phyloP scores from a whole-genome alignment of 2,888 invertebrate genomes.

The Eupithecia dodoneata region DNA sequence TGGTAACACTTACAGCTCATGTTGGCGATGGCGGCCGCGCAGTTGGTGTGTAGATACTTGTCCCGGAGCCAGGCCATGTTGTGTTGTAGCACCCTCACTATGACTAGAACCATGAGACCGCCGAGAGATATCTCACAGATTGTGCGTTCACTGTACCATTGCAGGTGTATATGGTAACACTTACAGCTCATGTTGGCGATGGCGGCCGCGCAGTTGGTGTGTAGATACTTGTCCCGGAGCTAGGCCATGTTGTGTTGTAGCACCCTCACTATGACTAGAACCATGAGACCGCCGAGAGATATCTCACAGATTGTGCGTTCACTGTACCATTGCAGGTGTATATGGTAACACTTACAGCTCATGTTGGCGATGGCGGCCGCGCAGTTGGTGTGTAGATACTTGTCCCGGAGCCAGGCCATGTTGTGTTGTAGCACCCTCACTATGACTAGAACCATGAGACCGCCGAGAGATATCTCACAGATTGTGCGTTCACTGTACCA shows the following conservation, averaged over 20 bases:
- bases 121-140: conserved; percentile 97
- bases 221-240: conserved; percentile 98
- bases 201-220: conserved; percentile 99
- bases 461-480: conserved; percentile 96
- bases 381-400: conserved; percentile 99
- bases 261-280: conserved; percentile 97
- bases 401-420: conserved; percentile 97
- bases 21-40: conserved; percentile 98
- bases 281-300: conserved; percentile 96
- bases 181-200: conserved; percentile 98
- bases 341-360: conserved; percentile 88
- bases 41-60: conserved; percentile 99
- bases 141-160: conserved; percentile 97
- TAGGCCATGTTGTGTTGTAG: conserved; percentile 99
- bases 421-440: conserved; percentile 98
- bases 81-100: conserved; percentile 98
- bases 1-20: conserved; percentile 92
- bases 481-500: conserved; percentile 98
- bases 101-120: conserved; percentile 95
- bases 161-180: conserved; percentile 80
- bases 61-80: conserved; percentile 98
- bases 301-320: conserved; percentile 96
- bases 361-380: conserved; percentile 99
- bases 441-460: conserved; percentile 96
- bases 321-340: conserved; percentile 94